phyloP scores from a whole-genome alignment of 2,888 invertebrate species.

The Melanotus villosus region DNA sequence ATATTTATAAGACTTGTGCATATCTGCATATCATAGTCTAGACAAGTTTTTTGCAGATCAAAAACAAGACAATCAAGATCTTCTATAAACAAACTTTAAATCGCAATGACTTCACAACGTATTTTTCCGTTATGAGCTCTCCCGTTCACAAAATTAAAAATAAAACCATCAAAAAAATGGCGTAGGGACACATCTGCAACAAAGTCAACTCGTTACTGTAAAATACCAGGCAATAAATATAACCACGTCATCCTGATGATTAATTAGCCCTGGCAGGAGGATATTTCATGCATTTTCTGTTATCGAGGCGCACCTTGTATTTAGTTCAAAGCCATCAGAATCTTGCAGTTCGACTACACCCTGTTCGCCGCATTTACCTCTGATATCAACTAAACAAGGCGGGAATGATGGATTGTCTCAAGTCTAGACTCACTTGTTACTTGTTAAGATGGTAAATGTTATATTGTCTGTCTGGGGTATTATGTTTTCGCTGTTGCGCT shows the following conservation, averaged over 20 bases:
- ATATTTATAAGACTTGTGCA: too few relatives aligned
- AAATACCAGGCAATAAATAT: conserved; percentile 21
- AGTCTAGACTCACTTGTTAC: conserved; percentile 33
- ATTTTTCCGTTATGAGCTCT: too few relatives aligned
- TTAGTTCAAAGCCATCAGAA: conserved; percentile 3
- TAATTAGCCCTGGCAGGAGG: conserved; percentile 19
- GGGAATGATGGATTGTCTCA: conserved; percentile 27
- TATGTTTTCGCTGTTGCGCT: conserved; percentile 2
- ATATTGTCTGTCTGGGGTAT: conserved; percentile 24
- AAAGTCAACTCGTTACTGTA: conserved; percentile 17
- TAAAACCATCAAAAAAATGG: not conserved
- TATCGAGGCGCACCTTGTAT: conserved; percentile 23
- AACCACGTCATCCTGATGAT: conserved; percentile 15
- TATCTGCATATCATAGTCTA: too few relatives aligned
- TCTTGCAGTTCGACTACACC: conserved; percentile 17
- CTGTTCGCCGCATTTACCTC: conserved; percentile 16
- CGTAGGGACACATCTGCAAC: not conserved
- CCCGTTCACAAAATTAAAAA: too few relatives aligned
- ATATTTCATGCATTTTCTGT: conserved; percentile 23
- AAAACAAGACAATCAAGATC: too few relatives aligned
- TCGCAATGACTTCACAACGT: too few relatives aligned
- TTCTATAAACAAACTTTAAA: too few relatives aligned
- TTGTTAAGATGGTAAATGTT: conserved; percentile 29
- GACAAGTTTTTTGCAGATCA: too few relatives aligned
- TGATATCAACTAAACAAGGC: conserved; percentile 10